Conservation (phyloP, 2,113 vertebrate species). For the Sylvilagus bachmani region DNA sequence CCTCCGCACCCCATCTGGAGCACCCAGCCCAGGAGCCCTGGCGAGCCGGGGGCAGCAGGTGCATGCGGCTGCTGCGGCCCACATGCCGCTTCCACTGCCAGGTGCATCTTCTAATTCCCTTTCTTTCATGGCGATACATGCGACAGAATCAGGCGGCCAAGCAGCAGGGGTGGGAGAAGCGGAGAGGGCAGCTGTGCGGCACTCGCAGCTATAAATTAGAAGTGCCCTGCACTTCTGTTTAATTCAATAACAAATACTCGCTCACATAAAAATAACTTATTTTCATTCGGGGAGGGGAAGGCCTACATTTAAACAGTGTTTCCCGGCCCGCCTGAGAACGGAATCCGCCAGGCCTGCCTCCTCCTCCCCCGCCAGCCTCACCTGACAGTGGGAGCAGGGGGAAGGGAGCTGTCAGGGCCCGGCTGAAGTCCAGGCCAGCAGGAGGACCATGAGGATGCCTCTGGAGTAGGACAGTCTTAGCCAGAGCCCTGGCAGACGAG, state of each 20-base stretch:
- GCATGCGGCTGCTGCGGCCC: background rate
- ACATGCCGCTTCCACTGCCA: background rate
- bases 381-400: background rate
- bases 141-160: slow-evolving; percentile 62
- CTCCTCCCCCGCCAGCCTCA: background rate
- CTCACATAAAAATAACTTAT: slow-evolving; percentile 79
- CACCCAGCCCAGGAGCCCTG: background rate
- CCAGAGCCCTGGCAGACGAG: background rate
- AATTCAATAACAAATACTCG: slow-evolving; percentile 82
- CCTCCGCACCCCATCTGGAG: fast-evolving
- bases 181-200: background rate
- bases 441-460: background rate
- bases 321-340: slow-evolving; percentile 57
- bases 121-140: slow-evolving; percentile 39
- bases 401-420: background rate
- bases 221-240: slow-evolving; percentile 69
- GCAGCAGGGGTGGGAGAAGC: background rate
- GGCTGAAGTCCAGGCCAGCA: background rate
- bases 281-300: slow-evolving; percentile 76
- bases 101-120: slow-evolving; percentile 73
- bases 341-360: slow-evolving; percentile 49
- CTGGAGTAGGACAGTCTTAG: background rate
- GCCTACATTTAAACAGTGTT: slow-evolving; percentile 74
- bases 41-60: background rate
- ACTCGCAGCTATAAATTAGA: slow-evolving; percentile 43